Evolutionary conservation across 2,888 invertebrate species (phyloP).

Genomic region (Dexiosoma caninum): DNA sequence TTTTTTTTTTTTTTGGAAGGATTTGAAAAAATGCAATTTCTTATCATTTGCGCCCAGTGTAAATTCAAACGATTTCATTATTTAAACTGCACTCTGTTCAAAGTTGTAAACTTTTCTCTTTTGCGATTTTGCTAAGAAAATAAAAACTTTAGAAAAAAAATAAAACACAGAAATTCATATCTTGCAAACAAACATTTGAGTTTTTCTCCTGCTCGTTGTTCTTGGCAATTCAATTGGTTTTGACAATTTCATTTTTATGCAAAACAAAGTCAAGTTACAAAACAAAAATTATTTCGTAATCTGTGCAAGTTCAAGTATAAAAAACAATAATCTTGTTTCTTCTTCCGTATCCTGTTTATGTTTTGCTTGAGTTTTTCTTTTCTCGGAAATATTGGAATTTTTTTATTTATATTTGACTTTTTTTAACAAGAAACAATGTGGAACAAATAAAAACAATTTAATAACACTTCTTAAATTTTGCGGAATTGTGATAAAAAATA

Average conservation of each 20-base stretch:
- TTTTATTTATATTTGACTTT: not conserved
- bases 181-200: accelerated
- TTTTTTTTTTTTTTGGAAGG: too few species aligned
- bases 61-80: too few species aligned
- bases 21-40: too few species aligned
- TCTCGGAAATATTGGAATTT: too few species aligned
- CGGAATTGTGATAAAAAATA: too few species aligned
- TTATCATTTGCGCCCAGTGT: too few species aligned
- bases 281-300: not conserved
- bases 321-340: slow-evolving; percentile 9
- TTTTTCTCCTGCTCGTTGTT: not conserved
- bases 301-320: not conserved
- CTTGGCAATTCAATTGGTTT: not conserved
- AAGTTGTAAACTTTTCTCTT: too few species aligned
- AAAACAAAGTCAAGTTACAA: not conserved
- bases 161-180: not conserved
- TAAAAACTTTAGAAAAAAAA: too few species aligned
- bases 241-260: not conserved
- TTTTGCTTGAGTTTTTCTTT: slow-evolving; percentile 23
- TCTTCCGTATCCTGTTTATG: slow-evolving; percentile 46
- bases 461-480: too few species aligned
- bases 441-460: too few species aligned
- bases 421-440: not conserved
- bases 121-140: too few species aligned
- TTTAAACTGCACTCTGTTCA: too few species aligned